A percentile compares a stretch with the other conserved stretches of the same genome.
These are phyloP conservation scores for Saturnia japonica DNA, from an alignment of 2,888 invertebrate genomes.

Conservation along the genomic window DNA sequence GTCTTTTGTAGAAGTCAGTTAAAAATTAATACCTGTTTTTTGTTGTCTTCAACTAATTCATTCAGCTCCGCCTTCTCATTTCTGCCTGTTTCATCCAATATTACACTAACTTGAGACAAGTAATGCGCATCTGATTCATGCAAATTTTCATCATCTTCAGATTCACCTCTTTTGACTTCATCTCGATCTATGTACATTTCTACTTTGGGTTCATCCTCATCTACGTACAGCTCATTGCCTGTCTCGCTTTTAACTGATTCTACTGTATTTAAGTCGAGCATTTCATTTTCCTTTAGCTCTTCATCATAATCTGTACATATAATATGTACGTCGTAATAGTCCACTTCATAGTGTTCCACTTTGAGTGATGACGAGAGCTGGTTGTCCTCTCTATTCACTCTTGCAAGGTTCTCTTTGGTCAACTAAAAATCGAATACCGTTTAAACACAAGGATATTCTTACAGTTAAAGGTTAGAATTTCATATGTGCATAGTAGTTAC, in stretches of 20 bases:
- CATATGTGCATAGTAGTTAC: too few species aligned
- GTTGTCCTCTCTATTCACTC: constrained; percentile 49
- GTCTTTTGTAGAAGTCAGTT: too few species aligned
- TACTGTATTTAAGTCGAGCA: constrained; percentile 25
- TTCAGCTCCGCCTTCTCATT: constrained; percentile 38
- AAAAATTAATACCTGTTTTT: constrained; percentile 24
- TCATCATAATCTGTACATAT: constrained; percentile 31
- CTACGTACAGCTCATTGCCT: constrained; percentile 32
- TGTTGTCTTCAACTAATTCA: constrained; percentile 31
- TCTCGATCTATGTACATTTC: too few species aligned
- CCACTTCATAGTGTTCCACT: constrained; percentile 31
- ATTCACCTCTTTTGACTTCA: constrained; percentile 16
- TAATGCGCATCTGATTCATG: constrained; percentile 37
- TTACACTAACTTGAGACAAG: constrained; percentile 57
- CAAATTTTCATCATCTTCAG: constrained; percentile 30
- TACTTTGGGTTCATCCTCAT: constrained; percentile 25
- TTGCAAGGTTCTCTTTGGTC: constrained; percentile 47
- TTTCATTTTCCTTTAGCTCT: constrained; percentile 22
- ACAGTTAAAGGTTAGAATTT: too few species aligned
- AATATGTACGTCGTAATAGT: constrained; percentile 40
- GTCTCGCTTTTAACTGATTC: constrained; percentile 37
- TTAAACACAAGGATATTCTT: too few species aligned
- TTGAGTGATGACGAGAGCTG: constrained; percentile 39
- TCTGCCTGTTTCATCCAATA: constrained; percentile 43
- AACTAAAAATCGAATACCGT: constrained; percentile 46